A percentile compares a stretch with the other conserved stretches of the same genome.
Conservation (phyloP, 2,113 vertebrate species). For the Poeciliopsis turrubarensis region DNA sequence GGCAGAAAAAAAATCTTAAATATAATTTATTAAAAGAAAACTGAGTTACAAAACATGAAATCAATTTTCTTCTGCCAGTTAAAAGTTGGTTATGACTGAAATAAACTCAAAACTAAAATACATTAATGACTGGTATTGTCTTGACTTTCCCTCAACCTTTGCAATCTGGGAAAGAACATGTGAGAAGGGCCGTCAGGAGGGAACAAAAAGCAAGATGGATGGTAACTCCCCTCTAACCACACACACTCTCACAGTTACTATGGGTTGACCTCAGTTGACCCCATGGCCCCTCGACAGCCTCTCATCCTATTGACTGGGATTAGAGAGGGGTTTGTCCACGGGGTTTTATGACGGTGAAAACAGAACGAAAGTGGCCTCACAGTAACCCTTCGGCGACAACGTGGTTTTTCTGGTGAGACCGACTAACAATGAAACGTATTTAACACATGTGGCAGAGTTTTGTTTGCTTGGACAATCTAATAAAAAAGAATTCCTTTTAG, state of each 20-base stretch:
- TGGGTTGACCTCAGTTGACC: constrained; percentile 77
- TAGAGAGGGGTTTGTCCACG: constrained; percentile 58
- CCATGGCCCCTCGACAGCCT: constrained; percentile 71
- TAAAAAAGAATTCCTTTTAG: not conserved
- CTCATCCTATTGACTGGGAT: constrained; percentile 70
- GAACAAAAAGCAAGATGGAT: constrained; percentile 65
- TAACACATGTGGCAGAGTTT: constrained; percentile 21
- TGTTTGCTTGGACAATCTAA: not conserved
- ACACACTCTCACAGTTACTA: constrained; percentile 60
- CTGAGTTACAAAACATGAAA: too few relatives aligned
- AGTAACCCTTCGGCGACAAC: constrained; percentile 42
- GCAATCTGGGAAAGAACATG: constrained; percentile 25
- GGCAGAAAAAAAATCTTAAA: too few relatives aligned
- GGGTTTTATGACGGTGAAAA: constrained; percentile 56
- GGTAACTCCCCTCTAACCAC: constrained; percentile 54
- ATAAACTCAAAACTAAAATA: not conserved
- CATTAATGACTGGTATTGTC: constrained; percentile 17
- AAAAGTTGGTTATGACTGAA: not conserved
- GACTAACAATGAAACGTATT: not conserved
- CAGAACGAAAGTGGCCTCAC: constrained; percentile 51
- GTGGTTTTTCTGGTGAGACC: constrained; percentile 17
- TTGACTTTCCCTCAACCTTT: constrained; percentile 32
- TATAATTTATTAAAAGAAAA: too few relatives aligned
- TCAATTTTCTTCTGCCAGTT: too few relatives aligned
- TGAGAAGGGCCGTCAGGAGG: constrained; percentile 40